Conservation (phyloP, 2,797 vertebrate species). For the Acanthornis magna region DNA sequence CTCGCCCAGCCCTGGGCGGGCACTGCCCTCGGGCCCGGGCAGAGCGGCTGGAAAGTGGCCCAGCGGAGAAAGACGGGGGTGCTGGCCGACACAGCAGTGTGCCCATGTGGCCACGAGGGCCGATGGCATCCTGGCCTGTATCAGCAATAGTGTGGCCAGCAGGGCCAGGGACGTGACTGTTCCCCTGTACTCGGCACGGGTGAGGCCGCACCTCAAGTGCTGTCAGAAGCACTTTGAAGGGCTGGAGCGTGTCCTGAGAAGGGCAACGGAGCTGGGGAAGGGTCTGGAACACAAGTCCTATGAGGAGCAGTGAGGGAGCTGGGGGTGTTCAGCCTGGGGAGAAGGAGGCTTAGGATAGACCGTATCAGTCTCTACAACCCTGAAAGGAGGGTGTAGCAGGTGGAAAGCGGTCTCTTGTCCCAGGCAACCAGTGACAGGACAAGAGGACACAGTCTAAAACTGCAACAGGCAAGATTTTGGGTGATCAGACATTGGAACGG, state of each 20-base stretch:
- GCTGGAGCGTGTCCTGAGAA: background rate
- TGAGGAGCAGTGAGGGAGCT: background rate
- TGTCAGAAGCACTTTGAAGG: background rate
- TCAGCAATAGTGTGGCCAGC: background rate
- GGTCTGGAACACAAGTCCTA: no score
- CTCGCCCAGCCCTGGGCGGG: background rate
- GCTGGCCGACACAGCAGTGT: background rate
- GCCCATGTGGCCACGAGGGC: background rate
- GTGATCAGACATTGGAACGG: background rate
- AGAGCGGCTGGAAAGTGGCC: background rate
- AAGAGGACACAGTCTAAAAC: background rate
- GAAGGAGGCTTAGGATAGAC: background rate
- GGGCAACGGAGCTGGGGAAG: background rate
- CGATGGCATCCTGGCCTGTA: background rate
- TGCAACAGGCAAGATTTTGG: background rate
- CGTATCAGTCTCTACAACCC: accelerated
- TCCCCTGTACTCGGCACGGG: background rate
- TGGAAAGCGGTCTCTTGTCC: background rate
- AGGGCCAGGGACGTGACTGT: no score
- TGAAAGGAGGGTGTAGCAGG: background rate
- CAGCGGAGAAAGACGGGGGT: background rate
- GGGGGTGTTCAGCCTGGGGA: background rate
- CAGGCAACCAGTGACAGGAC: no score
- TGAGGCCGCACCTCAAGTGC: background rate
- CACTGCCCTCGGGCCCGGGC: background rate